Conservation (phyloP, 2,797 vertebrate species). For the Enoplosus armatus region DNA sequence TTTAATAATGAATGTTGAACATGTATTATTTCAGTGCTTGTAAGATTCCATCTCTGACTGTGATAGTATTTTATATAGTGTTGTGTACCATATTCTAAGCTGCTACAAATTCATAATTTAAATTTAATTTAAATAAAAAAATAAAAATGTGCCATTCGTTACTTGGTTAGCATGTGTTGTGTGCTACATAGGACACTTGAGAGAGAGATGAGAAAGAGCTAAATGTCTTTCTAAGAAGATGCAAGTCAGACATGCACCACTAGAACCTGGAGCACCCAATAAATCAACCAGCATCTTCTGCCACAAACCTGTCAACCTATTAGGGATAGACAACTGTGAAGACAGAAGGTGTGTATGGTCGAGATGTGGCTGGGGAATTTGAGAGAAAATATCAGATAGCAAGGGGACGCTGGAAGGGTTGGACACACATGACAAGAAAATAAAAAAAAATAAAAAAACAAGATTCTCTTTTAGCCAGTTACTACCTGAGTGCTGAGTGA, state of each 20-base stretch:
- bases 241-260: constrained; percentile 75
- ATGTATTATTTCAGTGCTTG: constrained; percentile 10
- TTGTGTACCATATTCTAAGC: neutral
- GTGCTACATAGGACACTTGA: constrained; percentile 32
- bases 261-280: constrained; percentile 77
- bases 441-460: constrained; percentile 40
- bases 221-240: constrained; percentile 71
- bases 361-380: constrained; percentile 63
- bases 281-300: constrained; percentile 82
- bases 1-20: constrained; percentile 46
- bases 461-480: constrained; percentile 54
- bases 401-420: constrained; percentile 47
- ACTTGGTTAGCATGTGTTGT: constrained; percentile 14
- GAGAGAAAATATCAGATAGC: constrained; percentile 59
- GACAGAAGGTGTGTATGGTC: constrained; percentile 72
- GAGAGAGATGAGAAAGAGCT: constrained; percentile 53
- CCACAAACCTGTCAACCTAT: constrained; percentile 82
- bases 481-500: constrained; percentile 68
- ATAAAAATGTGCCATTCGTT: constrained; percentile 1
- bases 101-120: constrained; percentile 13
- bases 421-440: constrained; percentile 58
- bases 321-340: constrained; percentile 78
- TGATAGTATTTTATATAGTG: neutral
- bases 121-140: too few species aligned
- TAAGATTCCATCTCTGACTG: neutral